Conservation (phyloP, 30 jellyfish, hydroid and myxozoan species). For the Chrysaora quinquecirrha region DNA sequence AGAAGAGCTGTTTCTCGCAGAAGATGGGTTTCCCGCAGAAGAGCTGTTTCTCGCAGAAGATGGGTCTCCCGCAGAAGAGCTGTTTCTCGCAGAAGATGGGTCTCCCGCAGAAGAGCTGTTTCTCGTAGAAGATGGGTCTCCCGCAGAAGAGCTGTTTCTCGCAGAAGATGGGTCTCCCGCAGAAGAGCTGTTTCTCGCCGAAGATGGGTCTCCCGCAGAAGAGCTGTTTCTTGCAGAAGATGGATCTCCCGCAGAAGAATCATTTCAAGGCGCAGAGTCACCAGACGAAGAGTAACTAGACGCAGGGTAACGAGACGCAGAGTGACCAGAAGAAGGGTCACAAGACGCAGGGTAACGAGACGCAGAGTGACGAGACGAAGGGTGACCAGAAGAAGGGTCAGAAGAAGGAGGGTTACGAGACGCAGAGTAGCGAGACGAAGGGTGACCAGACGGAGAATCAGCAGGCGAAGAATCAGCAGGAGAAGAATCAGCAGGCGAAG, state of each 20-base stretch:
- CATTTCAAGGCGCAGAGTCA: background rate
- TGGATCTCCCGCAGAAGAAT: slow-evolving; percentile 13
- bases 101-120: slow-evolving; percentile 18
- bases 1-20: background rate
- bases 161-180: slow-evolving; percentile 1
- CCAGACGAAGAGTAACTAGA: slow-evolving; percentile 24
- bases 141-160: slow-evolving; percentile 17
- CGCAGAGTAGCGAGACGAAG: no score
- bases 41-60: background rate
- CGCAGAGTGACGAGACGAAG: no score
- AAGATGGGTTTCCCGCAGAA: background rate
- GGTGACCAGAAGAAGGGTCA: no score
- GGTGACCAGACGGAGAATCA: no score
- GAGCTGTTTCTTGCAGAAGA: slow-evolving; percentile 16
- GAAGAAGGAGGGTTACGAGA: no score
- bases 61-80: background rate
- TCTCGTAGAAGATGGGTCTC: background rate
- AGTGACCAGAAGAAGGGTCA: slow-evolving; percentile 23
- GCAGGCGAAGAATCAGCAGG: no score
- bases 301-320: slow-evolving; percentile 4
- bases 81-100: slow-evolving; percentile 2
- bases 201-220: slow-evolving; percentile 8
- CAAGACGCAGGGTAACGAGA: slow-evolving; percentile 11
- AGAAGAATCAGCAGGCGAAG: no score
- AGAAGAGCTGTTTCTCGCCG: slow-evolving; percentile 15